Evolutionary conservation across 2,113 vertebrate species (phyloP), one percentile per base, ranked within the genome.

Genomic region (Syngnathoides biaculeatus): DNA sequence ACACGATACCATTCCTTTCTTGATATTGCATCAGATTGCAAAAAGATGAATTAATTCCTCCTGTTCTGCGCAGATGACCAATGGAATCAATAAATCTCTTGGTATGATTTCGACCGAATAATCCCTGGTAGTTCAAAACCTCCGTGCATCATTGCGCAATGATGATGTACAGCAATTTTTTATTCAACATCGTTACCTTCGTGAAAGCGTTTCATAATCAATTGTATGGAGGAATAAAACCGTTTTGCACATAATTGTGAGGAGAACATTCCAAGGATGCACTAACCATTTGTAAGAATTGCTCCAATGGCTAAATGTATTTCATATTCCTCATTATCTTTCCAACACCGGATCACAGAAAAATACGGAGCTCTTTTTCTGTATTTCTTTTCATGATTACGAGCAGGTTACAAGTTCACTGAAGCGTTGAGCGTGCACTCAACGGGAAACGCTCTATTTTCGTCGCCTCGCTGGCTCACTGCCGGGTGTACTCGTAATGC

Each of bases 341-440:
- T 48, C 45, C 17, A 14, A 14, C 48, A 52, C 20, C 48, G 22
- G 19, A 10, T 52, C 20, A 52, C 48, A 52, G n/a, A 52, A 52
- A n/a, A n/a, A n/a, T 52, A 19, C 10, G 11, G 26, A 8, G 26
- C 8, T 27, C 15, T 17, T 17, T 57, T 47, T 47, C 1, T 47
- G 7, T 52, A 9, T n/a, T 52, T 50, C 43, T 56, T 8, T 15
- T 8, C 30, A 26, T 57, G 17, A 30, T 57, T 30, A 17, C 26
- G 30, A 30, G 55, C 55, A 57, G 55, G 55, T 57, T 57, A 30
- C 8, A 26, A 57, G 55, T 57, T 57, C 55, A 57, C 19, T 57
- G 55, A 57, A 57, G 55, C 55, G 19, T 5, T 8, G 2, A 17
- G 26, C 30, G 55, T 57, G 26, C 55, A 57, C 55, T 57, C 55